A percentile compares a stretch with the other conserved stretches of the same genome.
phyloP scores from a whole-genome alignment of 2,888 invertebrate genomes.

The Xiphydria camelus region DNA sequence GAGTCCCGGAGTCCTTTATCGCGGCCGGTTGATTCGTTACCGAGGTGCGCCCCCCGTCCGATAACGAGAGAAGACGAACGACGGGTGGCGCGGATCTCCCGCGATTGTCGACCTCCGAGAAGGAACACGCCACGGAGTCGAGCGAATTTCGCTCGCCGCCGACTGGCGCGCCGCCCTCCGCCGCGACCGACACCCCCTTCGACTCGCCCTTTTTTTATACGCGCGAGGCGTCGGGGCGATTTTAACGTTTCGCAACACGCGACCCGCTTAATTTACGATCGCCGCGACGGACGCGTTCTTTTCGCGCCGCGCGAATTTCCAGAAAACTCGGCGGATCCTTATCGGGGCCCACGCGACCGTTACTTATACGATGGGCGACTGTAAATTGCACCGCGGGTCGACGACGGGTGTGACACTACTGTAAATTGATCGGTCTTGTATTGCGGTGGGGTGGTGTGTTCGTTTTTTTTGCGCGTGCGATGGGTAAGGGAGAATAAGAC shows the following conservation, averaged over 20 bases:
- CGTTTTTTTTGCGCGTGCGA: no score
- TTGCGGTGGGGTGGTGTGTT: no score
- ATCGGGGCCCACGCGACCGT: slow-evolving; percentile 2
- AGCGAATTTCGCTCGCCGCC: neutral
- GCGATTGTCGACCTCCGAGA: neutral
- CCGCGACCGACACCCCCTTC: neutral
- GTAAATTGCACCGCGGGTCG: no score
- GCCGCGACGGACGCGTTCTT: neutral
- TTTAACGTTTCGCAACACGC: slow-evolving; percentile 3
- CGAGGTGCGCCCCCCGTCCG: no score
- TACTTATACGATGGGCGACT: no score
- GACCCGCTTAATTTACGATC: neutral
- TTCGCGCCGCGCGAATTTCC: neutral
- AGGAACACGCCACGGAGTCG: neutral
- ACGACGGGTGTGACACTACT: no score
- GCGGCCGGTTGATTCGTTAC: no score
- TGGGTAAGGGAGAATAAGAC: no score
- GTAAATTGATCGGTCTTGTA: no score
- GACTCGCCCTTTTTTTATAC: neutral
- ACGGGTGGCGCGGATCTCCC: neutral
- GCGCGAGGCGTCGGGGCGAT: no score
- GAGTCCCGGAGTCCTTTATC: no score
- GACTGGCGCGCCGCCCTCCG: neutral
- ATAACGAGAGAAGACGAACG: no score
- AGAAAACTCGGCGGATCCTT: neutral